Evolutionary conservation across 1,140 invertebrate genomes (phyloP), one percentile per base, ranked within the genome.

Genomic region (Chironomus striatipennis): DNA sequence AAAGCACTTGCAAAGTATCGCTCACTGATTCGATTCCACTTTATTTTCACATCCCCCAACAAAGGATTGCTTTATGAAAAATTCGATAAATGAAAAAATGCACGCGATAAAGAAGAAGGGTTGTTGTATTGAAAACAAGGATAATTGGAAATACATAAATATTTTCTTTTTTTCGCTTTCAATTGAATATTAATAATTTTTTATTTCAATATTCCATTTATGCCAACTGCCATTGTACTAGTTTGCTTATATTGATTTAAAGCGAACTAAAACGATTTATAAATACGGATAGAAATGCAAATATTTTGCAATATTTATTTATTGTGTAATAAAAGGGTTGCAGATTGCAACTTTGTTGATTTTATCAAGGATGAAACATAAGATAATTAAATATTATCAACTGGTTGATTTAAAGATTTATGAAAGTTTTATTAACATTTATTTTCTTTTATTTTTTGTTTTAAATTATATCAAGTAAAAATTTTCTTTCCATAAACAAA

Each of bases 71-170:
- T 34, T 34, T n/a, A n/a, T 57, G 47, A 15, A 15, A 5, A 12
- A n/a, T 57, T 57, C 47, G n/a, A 57, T 15, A 57, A 57, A 57
- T 15, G 12, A 57, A 57, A 57, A 57, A 57, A 15, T 15, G 12
- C n/a, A 57, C 12, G 12, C 47, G 47, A 57, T 12, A 57, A 15
- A 57, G n/a, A 57, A 57, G 12, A 15, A 57, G 47, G 47, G 47
- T 57, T 57, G 43, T 1, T 12, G n/a, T 57, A 57, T 57, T 57
- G 47, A 57, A 57, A 57, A 57, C 12, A n/a, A 57, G 47, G 47
- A 57, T 57, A 57, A 57, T 57, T 57, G 47, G 47, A 57, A 57
- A 57, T n/a, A n/a, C 47, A n/a, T n/a, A 57, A 57, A 57, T n/a
- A 57, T n/a, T n/a, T 57, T n/a, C 47, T 57, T 12, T 15, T 57